A percentile compares a stretch with the other conserved stretches of the same genome.
Conservation (phyloP, 2,113 vertebrate genomes). For the Petrocephalus zakoni region DNA sequence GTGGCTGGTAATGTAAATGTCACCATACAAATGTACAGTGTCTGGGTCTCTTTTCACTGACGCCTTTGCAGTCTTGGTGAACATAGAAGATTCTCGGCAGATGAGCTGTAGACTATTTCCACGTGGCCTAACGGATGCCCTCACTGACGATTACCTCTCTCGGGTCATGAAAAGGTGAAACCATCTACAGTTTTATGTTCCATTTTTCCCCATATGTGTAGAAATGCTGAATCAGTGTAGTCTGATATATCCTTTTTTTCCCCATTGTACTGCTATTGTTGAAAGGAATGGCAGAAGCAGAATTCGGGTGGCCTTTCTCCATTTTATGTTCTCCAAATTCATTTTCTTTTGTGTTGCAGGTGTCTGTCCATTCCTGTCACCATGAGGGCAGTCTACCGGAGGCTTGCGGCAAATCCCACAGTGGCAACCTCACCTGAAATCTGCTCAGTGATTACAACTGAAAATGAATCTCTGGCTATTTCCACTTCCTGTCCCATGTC, state of each 20-base stretch:
- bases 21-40: neutral
- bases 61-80: constrained; percentile 61
- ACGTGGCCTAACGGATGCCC: constrained; percentile 37
- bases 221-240: neutral
- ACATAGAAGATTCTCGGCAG: constrained; percentile 52
- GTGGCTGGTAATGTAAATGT: neutral
- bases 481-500: neutral
- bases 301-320: neutral
- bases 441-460: neutral
- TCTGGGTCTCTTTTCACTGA: neutral
- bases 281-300: neutral
- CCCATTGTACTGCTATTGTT: neutral
- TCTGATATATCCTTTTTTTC: neutral
- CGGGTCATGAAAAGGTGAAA: constrained; percentile 57
- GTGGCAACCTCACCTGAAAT: neutral
- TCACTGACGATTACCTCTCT: constrained; percentile 55
- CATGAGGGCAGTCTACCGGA: constrained; percentile 61
- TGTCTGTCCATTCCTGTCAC: constrained; percentile 72
- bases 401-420: constrained; percentile 30
- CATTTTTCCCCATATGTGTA: no score
- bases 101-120: constrained; percentile 60
- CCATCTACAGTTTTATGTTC: neutral
- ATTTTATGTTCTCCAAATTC: neutral
- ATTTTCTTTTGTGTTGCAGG: constrained; percentile 43
- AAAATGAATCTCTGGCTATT: neutral